Evolutionary conservation across 2,113 vertebrate genomes (phyloP), one percentile per base, ranked within the genome.

Genomic region (Centropus bengalensis): DNA sequence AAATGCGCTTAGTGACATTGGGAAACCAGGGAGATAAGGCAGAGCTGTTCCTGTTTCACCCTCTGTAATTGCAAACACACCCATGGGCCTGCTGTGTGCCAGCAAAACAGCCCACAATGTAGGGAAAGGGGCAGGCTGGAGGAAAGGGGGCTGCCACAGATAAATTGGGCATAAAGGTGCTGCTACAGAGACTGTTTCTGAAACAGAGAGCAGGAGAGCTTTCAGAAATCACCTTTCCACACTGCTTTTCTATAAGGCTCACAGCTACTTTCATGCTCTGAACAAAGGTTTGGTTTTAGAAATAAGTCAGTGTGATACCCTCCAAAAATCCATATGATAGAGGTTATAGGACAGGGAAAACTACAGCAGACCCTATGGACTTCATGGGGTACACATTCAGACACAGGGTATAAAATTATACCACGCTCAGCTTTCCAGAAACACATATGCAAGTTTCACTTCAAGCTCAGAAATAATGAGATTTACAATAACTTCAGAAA

Each of bases 1-100:
- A 99, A 99, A 98, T 96, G 97, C 97, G 97, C 98, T 98, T 98
- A 98, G 98, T 98, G 98, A 98, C 98, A 98, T 85, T 97, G 98
- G 98, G 97, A 98, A 98, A 94, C 94, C 95, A 97, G 96, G 92
- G 96, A 98, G 99, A 99, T 99, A 99, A 99, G 99, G 97, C 97
- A 89, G 91, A 74, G 95, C 96, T 98, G 98, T 99, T 99, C 99
- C 99, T 99, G 99, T 99, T 97, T 98, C 98, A 97, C 97, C 97
- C 97, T 95, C 95, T 89, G 94, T 98, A 97, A 98, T 96, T 98
- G 97, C 98, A 97, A 97, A 98, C 97, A 98, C 98, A 94, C 97
- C 98, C 98, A 97, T 94, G 91, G 97, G 84, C 97, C 74, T 92
- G 97, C 96, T 92, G 94, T 92, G 96, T 96, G 96, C 98, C 97